phyloP scores from a whole-genome alignment of 2,888 invertebrate species.

The Aphrophora alni region DNA sequence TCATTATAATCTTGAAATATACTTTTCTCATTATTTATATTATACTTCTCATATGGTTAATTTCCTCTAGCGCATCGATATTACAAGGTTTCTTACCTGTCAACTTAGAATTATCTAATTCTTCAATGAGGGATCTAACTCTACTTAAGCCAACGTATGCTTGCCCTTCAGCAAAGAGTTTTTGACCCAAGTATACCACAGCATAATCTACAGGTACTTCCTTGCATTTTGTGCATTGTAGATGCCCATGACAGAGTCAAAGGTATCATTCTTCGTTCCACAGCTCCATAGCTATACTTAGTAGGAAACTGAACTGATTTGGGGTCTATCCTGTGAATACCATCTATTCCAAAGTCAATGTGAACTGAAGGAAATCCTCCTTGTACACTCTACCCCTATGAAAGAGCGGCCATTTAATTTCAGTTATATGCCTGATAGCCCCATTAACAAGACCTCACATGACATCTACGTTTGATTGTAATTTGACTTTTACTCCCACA shows the following conservation, averaged over 20 bases:
- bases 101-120: background rate
- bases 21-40: too few species aligned
- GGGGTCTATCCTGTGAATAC: constrained; percentile 47
- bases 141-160: background rate
- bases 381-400: background rate
- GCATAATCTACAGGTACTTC: background rate
- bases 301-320: background rate
- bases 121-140: background rate
- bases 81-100: background rate
- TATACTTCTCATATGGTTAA: too few species aligned
- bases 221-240: background rate
- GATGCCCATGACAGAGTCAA: background rate
- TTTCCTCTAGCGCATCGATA: too few species aligned
- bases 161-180: background rate
- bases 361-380: background rate
- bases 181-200: background rate
- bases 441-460: constrained; percentile 48
- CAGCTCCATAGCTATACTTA: background rate
- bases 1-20: too few species aligned
- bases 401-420: constrained; percentile 22
- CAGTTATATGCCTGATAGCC: constrained; percentile 46
- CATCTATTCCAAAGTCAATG: constrained; percentile 16
- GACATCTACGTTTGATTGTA: constrained; percentile 48
- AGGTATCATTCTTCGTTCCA: background rate
- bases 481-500: constrained; percentile 48